These are phyloP conservation scores for Nephrotoma appendiculata DNA, from an alignment of 2,888 invertebrate genomes.

Conservation along the genomic window DNA sequence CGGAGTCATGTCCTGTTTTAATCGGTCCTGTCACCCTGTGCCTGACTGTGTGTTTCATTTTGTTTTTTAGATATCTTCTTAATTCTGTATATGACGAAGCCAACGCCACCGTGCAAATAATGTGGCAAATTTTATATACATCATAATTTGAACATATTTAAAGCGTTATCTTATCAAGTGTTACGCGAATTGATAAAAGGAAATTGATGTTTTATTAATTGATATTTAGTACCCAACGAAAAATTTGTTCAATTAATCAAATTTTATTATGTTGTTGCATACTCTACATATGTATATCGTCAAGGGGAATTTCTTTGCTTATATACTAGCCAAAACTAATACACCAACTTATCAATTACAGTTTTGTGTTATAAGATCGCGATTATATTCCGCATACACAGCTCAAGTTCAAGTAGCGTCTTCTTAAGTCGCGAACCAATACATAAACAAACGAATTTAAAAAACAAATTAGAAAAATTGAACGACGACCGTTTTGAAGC, in stretches of 20 bases:
- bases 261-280: not conserved
- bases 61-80: too few relatives aligned
- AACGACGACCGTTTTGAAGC: not conserved
- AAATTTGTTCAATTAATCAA: not conserved
- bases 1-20: too few relatives aligned
- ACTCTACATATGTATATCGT: not conserved
- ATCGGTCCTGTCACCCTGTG: too few relatives aligned
- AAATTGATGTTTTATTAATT: not conserved
- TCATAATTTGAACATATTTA: not conserved
- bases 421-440: not conserved
- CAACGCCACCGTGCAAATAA: too few relatives aligned
- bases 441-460: not conserved
- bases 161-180: not conserved
- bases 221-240: not conserved
- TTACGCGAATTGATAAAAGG: not conserved
- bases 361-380: not conserved
- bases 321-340: not conserved
- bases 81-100: too few relatives aligned
- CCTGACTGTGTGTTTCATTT: too few relatives aligned
- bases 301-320: not conserved
- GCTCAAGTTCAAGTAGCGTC: not conserved
- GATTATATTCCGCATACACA: not conserved
- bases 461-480: not conserved
- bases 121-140: not conserved
- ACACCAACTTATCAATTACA: not conserved